These are phyloP conservation scores for Chelonus formosanus DNA, from an alignment of 2,888 invertebrate species.

Conservation along the genomic window DNA sequence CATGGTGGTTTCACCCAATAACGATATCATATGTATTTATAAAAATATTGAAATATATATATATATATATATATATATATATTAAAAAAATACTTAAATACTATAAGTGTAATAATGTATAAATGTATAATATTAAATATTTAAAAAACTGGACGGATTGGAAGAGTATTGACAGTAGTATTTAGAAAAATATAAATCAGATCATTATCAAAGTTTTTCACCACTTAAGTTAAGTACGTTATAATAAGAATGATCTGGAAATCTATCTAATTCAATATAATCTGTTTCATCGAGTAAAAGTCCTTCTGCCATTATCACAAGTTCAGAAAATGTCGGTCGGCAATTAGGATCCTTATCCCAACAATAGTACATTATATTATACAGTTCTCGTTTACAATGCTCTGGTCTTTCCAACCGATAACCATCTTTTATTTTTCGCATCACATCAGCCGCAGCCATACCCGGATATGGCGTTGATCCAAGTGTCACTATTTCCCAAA, in stretches of 20 bases:
- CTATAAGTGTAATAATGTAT: too few relatives aligned
- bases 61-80: too few relatives aligned
- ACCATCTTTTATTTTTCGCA: slow-evolving; percentile 77
- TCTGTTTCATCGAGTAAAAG: slow-evolving; percentile 89
- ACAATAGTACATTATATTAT: slow-evolving; percentile 95
- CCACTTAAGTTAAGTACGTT: slow-evolving; percentile 86
- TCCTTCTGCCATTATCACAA: slow-evolving; percentile 82
- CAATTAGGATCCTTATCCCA: slow-evolving; percentile 89
- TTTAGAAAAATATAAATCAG: too few relatives aligned
- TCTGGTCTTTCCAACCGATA: slow-evolving; percentile 91
- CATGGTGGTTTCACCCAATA: too few relatives aligned
- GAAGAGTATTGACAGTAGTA: too few relatives aligned
- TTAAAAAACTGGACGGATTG: too few relatives aligned
- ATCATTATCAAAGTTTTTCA: slow-evolving; percentile 73
- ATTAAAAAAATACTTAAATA: too few relatives aligned
- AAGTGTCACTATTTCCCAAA: slow-evolving; percentile 96
- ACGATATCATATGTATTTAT: too few relatives aligned
- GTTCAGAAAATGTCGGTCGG: slow-evolving; percentile 85
- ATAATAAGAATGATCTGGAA: slow-evolving; percentile 93
- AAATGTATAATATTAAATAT: too few relatives aligned
- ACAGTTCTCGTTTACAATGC: slow-evolving; percentile 90
- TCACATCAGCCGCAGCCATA: slow-evolving; percentile 88
- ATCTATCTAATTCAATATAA: slow-evolving; percentile 90
- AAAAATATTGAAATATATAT: too few relatives aligned
- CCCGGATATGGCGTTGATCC: slow-evolving; percentile 96